Percentiles rank a stretch among this genome's conserved stretches.
These are phyloP conservation scores for Aepyceros melampus DNA, from an alignment of 2,113 vertebrate species.

Conservation along the genomic window DNA sequence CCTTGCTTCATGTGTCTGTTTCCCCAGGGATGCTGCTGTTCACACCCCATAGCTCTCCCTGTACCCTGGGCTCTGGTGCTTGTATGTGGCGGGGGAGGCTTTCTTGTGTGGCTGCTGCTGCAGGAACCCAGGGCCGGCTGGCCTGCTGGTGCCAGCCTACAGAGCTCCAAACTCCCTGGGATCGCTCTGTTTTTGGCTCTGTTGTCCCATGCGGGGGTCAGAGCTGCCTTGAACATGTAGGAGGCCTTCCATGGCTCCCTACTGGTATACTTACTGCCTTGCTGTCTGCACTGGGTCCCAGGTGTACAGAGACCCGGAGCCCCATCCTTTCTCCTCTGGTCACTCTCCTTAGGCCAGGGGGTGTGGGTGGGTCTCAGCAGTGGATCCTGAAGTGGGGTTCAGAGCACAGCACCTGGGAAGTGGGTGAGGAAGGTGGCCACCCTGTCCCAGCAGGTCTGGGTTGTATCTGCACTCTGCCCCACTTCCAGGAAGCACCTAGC, in stretches of 20 bases:
- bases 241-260: neutral
- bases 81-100: too few relatives aligned
- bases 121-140: accelerated
- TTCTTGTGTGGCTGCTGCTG: neutral
- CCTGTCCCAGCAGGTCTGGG: too few relatives aligned
- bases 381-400: neutral
- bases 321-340: neutral
- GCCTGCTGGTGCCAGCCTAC: neutral
- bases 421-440: neutral
- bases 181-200: neutral
- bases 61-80: neutral
- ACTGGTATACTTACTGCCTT: neutral
- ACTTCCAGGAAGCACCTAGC: too few relatives aligned
- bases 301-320: neutral
- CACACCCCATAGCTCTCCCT: neutral
- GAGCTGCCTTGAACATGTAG: neutral
- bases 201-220: neutral
- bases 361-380: neutral
- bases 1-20: neutral
- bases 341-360: neutral
- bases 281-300: neutral
- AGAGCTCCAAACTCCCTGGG: neutral
- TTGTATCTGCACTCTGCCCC: neutral
- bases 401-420: neutral
- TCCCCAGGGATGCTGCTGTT: neutral